phyloP scores from a whole-genome alignment of 2,888 invertebrate species.

The Nysson spinosus region DNA sequence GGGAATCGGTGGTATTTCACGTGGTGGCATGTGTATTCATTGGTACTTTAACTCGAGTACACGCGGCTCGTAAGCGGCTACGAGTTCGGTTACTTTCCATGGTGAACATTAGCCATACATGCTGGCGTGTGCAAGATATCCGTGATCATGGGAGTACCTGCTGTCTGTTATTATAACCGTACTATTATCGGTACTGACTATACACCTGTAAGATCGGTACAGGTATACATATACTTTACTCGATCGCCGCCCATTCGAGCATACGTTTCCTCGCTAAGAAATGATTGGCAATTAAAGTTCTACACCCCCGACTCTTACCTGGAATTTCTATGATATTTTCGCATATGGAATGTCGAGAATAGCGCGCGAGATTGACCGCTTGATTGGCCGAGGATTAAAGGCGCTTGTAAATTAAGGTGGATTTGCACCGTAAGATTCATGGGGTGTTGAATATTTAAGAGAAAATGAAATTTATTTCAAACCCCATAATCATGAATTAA shows the following conservation, averaged over 20 bases:
- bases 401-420: background rate
- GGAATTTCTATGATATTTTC: conserved; percentile 22
- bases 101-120: conserved; percentile 6
- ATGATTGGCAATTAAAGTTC: conserved; percentile 59
- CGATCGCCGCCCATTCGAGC: conserved; percentile 33
- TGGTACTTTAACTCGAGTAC: conserved; percentile 6
- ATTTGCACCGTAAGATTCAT: background rate
- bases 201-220: conserved; percentile 58
- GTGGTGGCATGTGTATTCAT: conserved; percentile 16
- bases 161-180: conserved; percentile 68
- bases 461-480: too few relatives aligned
- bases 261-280: conserved; percentile 31
- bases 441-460: too few relatives aligned
- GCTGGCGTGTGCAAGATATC: conserved; percentile 36
- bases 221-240: conserved; percentile 9
- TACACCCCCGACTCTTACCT: conserved; percentile 34
- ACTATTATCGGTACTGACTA: conserved; percentile 63
- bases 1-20: conserved; percentile 19
- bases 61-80: conserved; percentile 1
- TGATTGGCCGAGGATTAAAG: background rate
- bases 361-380: background rate
- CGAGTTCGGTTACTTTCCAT: conserved; percentile 3
- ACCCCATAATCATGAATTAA: too few relatives aligned
- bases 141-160: conserved; percentile 20
- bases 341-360: conserved; percentile 7